These are phyloP conservation scores for Pocillopora verrucosa DNA, from an alignment of 64 coral and sea anemone species.

Conservation along the genomic window DNA sequence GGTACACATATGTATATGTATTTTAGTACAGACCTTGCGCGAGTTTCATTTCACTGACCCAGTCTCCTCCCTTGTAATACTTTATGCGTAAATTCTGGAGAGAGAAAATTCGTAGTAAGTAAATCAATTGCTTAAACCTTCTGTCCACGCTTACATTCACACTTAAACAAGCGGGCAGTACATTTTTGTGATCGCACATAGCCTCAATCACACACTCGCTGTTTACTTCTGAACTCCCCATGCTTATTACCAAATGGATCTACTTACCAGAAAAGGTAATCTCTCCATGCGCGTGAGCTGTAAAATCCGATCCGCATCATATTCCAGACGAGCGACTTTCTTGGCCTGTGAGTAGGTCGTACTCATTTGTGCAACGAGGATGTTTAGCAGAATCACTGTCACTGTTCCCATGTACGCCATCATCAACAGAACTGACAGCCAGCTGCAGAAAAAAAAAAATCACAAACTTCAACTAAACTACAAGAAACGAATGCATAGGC, in stretches of 20 bases:
- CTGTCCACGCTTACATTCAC: too few relatives aligned
- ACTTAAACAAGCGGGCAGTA: too few relatives aligned
- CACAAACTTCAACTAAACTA: too few relatives aligned
- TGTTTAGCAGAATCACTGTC: slow-evolving; percentile 70
- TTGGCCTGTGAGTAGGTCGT: slow-evolving; percentile 75
- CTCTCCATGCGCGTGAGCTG: slow-evolving; percentile 70
- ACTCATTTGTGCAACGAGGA: slow-evolving; percentile 85
- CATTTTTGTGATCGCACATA: too few relatives aligned
- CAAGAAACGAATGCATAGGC: too few relatives aligned
- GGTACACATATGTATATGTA: too few relatives aligned
- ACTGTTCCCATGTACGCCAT: slow-evolving; percentile 82
- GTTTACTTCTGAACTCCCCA: too few relatives aligned
- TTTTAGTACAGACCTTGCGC: slow-evolving; percentile 54
- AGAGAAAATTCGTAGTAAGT: neutral
- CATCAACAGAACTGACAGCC: slow-evolving; percentile 65
- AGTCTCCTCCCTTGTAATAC: slow-evolving; percentile 78
- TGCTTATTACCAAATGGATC: too few relatives aligned
- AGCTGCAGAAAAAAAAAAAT: slow-evolving; percentile 26
- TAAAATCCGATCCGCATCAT: slow-evolving; percentile 76
- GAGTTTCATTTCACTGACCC: slow-evolving; percentile 83
- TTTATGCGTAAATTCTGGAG: slow-evolving; percentile 59
- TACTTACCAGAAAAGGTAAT: slow-evolving; percentile 49
- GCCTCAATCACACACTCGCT: too few relatives aligned
- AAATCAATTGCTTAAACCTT: too few relatives aligned
- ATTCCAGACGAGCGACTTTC: slow-evolving; percentile 64